A percentile compares a stretch with the other conserved stretches of the same genome.
These are phyloP conservation scores for Zaprionus ghesquierei DNA, from an alignment of 1,140 invertebrate species.

Conservation along the genomic window DNA sequence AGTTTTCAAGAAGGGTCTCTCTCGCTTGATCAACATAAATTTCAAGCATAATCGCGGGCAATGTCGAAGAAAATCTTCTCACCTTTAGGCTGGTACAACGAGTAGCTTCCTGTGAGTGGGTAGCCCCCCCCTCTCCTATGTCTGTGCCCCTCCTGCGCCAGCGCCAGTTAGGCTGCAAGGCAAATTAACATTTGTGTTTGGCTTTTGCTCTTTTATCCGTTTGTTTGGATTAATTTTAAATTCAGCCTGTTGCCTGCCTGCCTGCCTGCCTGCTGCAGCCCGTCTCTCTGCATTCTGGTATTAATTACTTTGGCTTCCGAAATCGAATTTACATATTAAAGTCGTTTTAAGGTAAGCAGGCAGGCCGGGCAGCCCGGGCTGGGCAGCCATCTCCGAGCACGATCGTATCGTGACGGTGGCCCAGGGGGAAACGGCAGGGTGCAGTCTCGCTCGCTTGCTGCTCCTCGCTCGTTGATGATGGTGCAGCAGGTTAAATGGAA, in stretches of 20 bases:
- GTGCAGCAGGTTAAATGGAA: slow-evolving; percentile 80
- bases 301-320: slow-evolving; percentile 82
- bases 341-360: slow-evolving; percentile 71
- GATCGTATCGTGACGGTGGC: slow-evolving; percentile 64
- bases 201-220: slow-evolving; percentile 72
- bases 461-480: slow-evolving; percentile 26
- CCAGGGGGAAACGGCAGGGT: not conserved
- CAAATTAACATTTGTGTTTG: slow-evolving; percentile 79
- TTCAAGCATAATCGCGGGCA: slow-evolving; percentile 67
- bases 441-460: slow-evolving; percentile 11
- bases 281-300: slow-evolving; percentile 74
- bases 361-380: slow-evolving; percentile 23
- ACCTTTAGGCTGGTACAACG: slow-evolving; percentile 56
- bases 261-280: slow-evolving; percentile 7
- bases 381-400: slow-evolving; percentile 28
- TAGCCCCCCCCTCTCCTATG: not conserved
- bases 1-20: not conserved
- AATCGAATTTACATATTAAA: slow-evolving; percentile 83
- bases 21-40: slow-evolving; percentile 63
- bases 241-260: slow-evolving; percentile 48
- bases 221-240: slow-evolving; percentile 82
- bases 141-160: slow-evolving; percentile 1
- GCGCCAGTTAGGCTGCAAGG: slow-evolving; percentile 29
- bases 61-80: slow-evolving; percentile 75
- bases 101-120: slow-evolving; percentile 56